phyloP scores from a whole-genome alignment of 2,888 invertebrate species.

The Xanthorhoe designata region DNA sequence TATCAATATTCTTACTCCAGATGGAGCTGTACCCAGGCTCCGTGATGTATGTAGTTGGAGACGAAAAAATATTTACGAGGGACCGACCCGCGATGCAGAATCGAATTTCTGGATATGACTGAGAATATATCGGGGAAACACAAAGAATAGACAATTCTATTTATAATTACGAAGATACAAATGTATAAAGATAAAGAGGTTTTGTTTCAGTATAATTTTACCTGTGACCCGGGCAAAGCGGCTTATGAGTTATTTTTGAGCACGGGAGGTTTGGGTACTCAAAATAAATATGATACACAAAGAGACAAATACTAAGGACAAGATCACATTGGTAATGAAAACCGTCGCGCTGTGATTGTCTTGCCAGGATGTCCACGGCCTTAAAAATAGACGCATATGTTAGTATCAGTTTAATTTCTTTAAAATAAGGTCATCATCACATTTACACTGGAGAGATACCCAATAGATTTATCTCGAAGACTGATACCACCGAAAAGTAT shows the following conservation, averaged over 20 bases:
- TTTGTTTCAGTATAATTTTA: not conserved
- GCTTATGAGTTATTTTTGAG: not conserved
- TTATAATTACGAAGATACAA: not conserved
- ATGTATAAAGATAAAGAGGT: not conserved
- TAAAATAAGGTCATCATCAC: too few species aligned
- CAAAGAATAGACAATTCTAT: constrained; percentile 1
- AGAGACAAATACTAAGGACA: too few species aligned
- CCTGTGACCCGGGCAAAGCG: not conserved
- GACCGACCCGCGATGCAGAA: constrained; percentile 8
- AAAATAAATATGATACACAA: too few species aligned
- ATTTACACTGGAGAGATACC: too few species aligned
- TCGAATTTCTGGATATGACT: constrained; percentile 22
- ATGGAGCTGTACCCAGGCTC: constrained; percentile 20
- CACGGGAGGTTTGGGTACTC: not conserved
- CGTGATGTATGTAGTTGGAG: constrained; percentile 30
- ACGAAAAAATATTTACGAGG: constrained; percentile 33
- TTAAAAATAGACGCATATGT: too few species aligned
- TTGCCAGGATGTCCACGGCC: too few species aligned
- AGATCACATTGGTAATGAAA: too few species aligned
- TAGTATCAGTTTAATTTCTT: too few species aligned
- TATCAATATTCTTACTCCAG: constrained; percentile 12
- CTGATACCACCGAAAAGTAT: not conserved
- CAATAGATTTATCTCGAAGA: not conserved
- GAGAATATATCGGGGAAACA: not conserved
- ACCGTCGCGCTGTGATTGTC: too few species aligned